A percentile compares a stretch with the other conserved stretches of the same genome.
phyloP scores from a whole-genome alignment of 2,888 invertebrate genomes.

The Pyrgus malvae region DNA sequence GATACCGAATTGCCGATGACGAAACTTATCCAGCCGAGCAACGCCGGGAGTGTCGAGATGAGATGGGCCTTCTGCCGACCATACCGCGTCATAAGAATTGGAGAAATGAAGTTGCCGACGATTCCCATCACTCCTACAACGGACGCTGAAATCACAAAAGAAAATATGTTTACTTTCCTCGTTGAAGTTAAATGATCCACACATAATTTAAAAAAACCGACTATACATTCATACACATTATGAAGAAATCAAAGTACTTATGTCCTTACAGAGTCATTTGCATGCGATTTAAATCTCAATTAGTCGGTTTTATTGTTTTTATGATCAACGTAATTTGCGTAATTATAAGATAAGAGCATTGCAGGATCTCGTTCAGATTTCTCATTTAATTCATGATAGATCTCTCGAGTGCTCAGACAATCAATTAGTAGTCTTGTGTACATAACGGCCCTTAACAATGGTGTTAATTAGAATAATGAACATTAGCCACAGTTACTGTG shows the following conservation, averaged over 20 bases:
- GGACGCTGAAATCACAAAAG: conserved; percentile 57
- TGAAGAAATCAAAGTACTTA: too few relatives aligned
- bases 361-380: neutral
- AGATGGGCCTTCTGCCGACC: conserved; percentile 82
- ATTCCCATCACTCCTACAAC: conserved; percentile 73
- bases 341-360: neutral
- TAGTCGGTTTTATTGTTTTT: too few relatives aligned
- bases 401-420: too few relatives aligned
- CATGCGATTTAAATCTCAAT: too few relatives aligned
- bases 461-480: conserved; percentile 6
- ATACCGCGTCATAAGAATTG: conserved; percentile 78
- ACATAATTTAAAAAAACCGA: neutral
- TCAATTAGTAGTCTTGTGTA: neutral
- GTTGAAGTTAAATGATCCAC: too few relatives aligned
- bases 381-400: neutral
- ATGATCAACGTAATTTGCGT: too few relatives aligned
- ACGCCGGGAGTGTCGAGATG: conserved; percentile 70
- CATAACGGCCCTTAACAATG: conserved; percentile 1
- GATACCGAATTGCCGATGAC: conserved; percentile 66
- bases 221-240: neutral
- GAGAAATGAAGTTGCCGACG: conserved; percentile 73
- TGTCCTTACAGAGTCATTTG: too few relatives aligned
- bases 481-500: neutral
- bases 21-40: conserved; percentile 75
- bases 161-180: neutral